phyloP scores from a whole-genome alignment of 2,113 vertebrate genomes.

The human (Homo sapiens) region GRCh38 chr13:38201001-38201500 shows the following conservation, averaged over 20 bases:
- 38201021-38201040: neutral
- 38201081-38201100: neutral
- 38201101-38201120: neutral
- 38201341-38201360: neutral
- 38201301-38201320: neutral
- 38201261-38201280: neutral
- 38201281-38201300: neutral
- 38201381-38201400: neutral
- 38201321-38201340: neutral
- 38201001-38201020: neutral
- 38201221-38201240: neutral
- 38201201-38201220: neutral
- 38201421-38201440: neutral
- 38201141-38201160: neutral
- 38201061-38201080: neutral
- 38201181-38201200: neutral
- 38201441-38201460: neutral
- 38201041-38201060: neutral
- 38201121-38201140: neutral
- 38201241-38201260: neutral
- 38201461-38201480: neutral
- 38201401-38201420: neutral
- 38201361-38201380: neutral
- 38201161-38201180: neutral
- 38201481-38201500: neutral